Percentiles rank a stretch among this genome's conserved stretches.
These are phyloP conservation scores for Perizoma affinitatum DNA, from an alignment of 2,888 invertebrate genomes.

Conservation along the genomic window DNA sequence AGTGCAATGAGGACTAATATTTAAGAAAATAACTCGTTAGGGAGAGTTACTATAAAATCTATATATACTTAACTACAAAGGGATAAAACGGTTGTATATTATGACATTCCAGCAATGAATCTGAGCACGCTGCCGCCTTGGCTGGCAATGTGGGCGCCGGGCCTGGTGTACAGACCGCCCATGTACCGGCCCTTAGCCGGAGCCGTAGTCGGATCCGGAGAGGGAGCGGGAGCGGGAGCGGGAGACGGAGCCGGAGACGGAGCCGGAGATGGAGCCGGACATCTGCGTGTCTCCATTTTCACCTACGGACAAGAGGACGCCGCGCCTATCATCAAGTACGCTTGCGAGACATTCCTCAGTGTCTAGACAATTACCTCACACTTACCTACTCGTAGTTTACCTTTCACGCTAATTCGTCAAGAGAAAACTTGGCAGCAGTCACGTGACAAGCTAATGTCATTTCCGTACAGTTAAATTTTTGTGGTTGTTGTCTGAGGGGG, in stretches of 20 bases:
- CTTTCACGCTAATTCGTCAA: too few relatives aligned
- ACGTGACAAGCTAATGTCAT: too few relatives aligned
- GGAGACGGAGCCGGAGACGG: background rate
- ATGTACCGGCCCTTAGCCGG: slow-evolving; percentile 20
- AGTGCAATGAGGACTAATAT: too few relatives aligned
- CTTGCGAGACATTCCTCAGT: background rate
- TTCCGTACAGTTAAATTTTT: too few relatives aligned
- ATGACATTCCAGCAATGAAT: slow-evolving; percentile 40
- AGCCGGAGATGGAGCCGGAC: background rate
- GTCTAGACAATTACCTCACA: background rate
- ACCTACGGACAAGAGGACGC: slow-evolving; percentile 28
- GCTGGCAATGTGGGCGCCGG: slow-evolving; percentile 40
- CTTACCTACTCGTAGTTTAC: too few relatives aligned
- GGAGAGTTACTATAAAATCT: too few relatives aligned
- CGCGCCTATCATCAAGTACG: slow-evolving; percentile 27
- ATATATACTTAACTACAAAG: too few relatives aligned
- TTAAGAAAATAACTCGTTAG: too few relatives aligned
- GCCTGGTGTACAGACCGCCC: slow-evolving; percentile 33
- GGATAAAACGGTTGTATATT: too few relatives aligned
- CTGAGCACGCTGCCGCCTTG: slow-evolving; percentile 43
- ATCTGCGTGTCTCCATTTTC: slow-evolving; percentile 32
- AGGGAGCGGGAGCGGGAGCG: slow-evolving; percentile 20
- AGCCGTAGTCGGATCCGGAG: too few relatives aligned
- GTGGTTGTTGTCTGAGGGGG: too few relatives aligned
- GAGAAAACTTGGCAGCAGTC: too few relatives aligned